Base-by-base conservation (phyloP, 2,888 invertebrate species). In the Ophion slaviceki region DNA sequence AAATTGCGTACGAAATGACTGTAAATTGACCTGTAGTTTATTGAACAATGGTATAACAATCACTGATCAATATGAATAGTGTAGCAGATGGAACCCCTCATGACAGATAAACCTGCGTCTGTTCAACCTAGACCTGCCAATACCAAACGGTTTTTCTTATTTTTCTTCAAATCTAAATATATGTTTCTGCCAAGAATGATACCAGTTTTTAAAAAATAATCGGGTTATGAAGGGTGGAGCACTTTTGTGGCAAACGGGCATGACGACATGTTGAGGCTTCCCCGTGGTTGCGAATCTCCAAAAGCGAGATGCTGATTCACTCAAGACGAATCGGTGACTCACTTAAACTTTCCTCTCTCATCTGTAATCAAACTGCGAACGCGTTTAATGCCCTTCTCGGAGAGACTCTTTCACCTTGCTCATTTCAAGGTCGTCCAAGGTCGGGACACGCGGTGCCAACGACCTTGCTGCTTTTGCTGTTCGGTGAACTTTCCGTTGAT, bases 391-490 rank as follows among this genome's bases (percentile, higher is more conserved):
- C 72, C 61, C 53, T 74, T n/a, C 66, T 61, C 61, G 57, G 24
- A 24, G 71, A 76, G 61, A 57, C 77, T 76, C 80, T 77, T 83
- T 83, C 80, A 80, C 76, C 82, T 82, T 67, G 70, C 77, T 82
- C 67, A 74, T 80, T 85, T 87, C 92, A 92, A 91, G 92, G 91
- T 91, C 92, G 90, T 77, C 84, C 90, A 91, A 91, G 91, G 92
- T 91, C 88, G 91, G 75, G 32, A 84, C 83, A 84, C 86, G 71
- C 86, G 84, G 88, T 87, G 87, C 66, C 90, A 90, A 87, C 87
- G 89, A 90, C 89, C 90, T 89, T 87, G 88, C 81, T 80, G 72
- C 53, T 53, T 62, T 71, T 57, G 53, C 66, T 59, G 72, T 57
- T 80, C 57, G 66, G 80, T 72, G 57, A 28, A 53, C 40, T 59